Percentiles rank a stretch among this genome's conserved stretches.
These are phyloP conservation scores for Paralichthys olivaceus DNA, from an alignment of 2,113 vertebrate genomes.

Conservation along the genomic window DNA sequence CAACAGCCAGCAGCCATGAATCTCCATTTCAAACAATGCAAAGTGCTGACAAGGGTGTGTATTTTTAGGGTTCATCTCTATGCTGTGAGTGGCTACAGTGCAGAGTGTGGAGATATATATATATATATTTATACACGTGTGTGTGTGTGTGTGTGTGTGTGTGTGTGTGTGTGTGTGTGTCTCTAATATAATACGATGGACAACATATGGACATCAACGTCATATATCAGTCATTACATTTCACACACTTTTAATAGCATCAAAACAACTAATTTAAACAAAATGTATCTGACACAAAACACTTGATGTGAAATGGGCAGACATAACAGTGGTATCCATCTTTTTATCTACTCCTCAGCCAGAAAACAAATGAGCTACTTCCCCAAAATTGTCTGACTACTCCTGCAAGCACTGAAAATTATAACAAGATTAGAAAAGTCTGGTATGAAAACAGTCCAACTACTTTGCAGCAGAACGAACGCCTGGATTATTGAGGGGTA, in stretches of 20 bases:
- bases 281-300: too few relatives aligned
- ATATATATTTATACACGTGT: conserved; percentile 2
- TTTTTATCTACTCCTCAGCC: conserved; percentile 1
- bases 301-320: too few relatives aligned
- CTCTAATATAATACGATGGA: not conserved
- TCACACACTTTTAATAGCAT: too few relatives aligned
- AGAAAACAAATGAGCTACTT: not conserved
- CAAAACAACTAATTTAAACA: too few relatives aligned
- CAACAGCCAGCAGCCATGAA: conserved; percentile 69
- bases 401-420: not conserved
- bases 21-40: conserved; percentile 76
- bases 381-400: conserved; percentile 3
- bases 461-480: conserved; percentile 52
- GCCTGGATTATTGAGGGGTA: conserved; percentile 69
- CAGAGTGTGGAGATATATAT: conserved; percentile 13
- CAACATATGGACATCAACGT: too few relatives aligned
- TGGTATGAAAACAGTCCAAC: conserved; percentile 38
- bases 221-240: too few relatives aligned
- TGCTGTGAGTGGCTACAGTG: conserved; percentile 44
- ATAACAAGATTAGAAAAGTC: conserved; percentile 30
- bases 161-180: conserved; percentile 16
- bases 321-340: not conserved
- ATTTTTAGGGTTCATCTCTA: conserved; percentile 71
- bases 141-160: conserved; percentile 12
- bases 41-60: conserved; percentile 76